phyloP scores from a whole-genome alignment of 2,113 vertebrate species.

The Excalfactoria chinensis region DNA sequence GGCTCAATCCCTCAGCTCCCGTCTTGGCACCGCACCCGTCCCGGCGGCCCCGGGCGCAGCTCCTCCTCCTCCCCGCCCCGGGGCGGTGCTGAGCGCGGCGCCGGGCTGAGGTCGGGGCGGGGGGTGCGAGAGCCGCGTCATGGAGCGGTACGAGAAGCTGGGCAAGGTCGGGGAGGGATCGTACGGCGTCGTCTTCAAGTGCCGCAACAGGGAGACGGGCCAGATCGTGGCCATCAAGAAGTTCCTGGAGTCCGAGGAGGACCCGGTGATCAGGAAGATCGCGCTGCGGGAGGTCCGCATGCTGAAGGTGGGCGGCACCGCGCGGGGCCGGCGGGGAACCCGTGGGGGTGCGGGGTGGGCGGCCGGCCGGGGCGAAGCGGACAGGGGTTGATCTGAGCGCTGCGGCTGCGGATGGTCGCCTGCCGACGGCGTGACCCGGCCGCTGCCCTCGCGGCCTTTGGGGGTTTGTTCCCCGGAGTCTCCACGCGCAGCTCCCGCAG shows the following conservation, averaged over 20 bases:
- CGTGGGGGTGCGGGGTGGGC: too few relatives aligned
- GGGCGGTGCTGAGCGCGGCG: background rate
- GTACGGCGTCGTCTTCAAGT: slow-evolving; percentile 96
- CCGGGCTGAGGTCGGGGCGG: background rate
- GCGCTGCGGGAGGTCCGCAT: slow-evolving; percentile 93
- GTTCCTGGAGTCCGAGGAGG: slow-evolving; percentile 95
- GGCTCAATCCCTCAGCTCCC: too few relatives aligned
- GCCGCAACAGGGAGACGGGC: slow-evolving; percentile 89
- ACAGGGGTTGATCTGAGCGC: background rate
- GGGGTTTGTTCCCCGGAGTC: background rate
- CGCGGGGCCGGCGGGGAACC: too few relatives aligned
- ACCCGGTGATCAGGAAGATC: slow-evolving; percentile 93
- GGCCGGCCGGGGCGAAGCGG: too few relatives aligned
- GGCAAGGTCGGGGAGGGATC: slow-evolving; percentile 94
- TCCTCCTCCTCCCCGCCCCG: background rate
- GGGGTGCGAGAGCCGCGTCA: slow-evolving; percentile 33
- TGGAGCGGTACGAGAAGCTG: slow-evolving; percentile 97
- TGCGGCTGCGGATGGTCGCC: too few relatives aligned
- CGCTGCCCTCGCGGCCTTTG: too few relatives aligned
- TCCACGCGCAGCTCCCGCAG: background rate
- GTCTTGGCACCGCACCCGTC: too few relatives aligned
- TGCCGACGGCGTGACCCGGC: too few relatives aligned
- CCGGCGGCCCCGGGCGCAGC: background rate
- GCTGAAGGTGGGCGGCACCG: slow-evolving; percentile 84
- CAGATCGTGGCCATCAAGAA: slow-evolving; percentile 96